Base-by-base conservation (phyloP, 2,113 vertebrate genomes). In the Cheilinus undulatus region DNA sequence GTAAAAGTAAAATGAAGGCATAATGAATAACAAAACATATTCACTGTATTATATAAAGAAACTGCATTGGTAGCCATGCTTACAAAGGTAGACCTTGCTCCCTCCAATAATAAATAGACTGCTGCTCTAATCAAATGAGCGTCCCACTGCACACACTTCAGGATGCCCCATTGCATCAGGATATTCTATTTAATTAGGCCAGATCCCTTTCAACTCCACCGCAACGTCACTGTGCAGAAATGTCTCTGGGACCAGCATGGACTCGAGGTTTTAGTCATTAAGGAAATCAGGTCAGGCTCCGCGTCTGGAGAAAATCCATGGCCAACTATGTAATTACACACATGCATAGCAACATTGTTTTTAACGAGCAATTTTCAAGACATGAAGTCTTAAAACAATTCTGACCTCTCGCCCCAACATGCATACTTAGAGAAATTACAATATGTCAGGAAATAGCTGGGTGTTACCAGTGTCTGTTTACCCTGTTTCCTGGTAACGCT, bases 141-240 rank as follows among this genome's bases (percentile, higher is more conserved):
- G 71, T 66, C 78, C 78, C 40, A 50, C 66, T 30, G 77, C 51
- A 73, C 64, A 58, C 76, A 74, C 83, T 78, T 85, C 60, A 40
- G 75, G 82, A 88, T 49, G 83, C 82, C 71, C 69, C 69, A 7
- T 66, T 87, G 86, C 83, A 90, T 85, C 82, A 72, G 82, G 76
- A 89, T 73, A 68, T 72, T 83, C 80, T 66, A 51, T 87, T 91
- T 92, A 92, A 93, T 93, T 88, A 92, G 87, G 69, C 81, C 86
- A 66, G 53, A 75, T 82, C 65, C 66, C 83, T 88, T 92, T 91
- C 84, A 88, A 82, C 80, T 81, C 49, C 1, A 19, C 70, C n/a
- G 32, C 78, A 42, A 74, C 76, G 54, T 86, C 88, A 78, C 64
- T 12, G 76, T 48, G 69, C 53, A 60, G 77, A 73, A 80, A 86